Evolutionary conservation across 1,140 invertebrate genomes (phyloP), one percentile per base, ranked within the genome.

Genomic region (Calliopsis andreniformis): DNA sequence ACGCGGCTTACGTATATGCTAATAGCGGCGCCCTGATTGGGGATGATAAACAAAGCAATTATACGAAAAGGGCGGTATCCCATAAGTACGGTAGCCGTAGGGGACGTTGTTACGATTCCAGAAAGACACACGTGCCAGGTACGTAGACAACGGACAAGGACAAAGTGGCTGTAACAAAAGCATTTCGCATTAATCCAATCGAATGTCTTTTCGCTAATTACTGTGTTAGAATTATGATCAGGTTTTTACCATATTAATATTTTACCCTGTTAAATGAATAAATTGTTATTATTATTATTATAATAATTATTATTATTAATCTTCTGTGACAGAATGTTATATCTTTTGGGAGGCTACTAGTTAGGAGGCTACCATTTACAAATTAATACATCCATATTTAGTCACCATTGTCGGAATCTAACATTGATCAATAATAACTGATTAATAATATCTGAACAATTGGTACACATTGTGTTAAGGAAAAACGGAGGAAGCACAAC

Each of bases 11-110:
- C 79, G 78, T 84, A 85, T 89, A 89, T 89, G 88, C 88, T 89
- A 89, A 89, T 90, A 84, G 72, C 82, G 62, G 82, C 66, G 68
- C 79, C 82, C 76, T 80, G 88, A 90, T 90, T 89, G 83, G 86
- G 80, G 69, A 86, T 83, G 89, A 90, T 90, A 90, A 90, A 90
- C 88, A 88, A 89, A 90, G 87, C 88, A 90, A 90, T 90, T 90
- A 90, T 88, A 86, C 83, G 80, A 85, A 86, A 87, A 89, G 85
- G 84, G 86, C 78, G 81, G 81, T 61, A 84, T 84, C 81, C 61
- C 62, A 42, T 84, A 84, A 79, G 80, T 73, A 80, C 79, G 73
- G 39, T 49, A 35, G 51, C 42, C 64, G 80, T 72, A 63, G 80
- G 73, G 62, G 66, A 69, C 66, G 43, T 55, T 76, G 73, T 68